phyloP scores from a whole-genome alignment of 2,113 vertebrate genomes.

The Embiotoca jacksoni region DNA sequence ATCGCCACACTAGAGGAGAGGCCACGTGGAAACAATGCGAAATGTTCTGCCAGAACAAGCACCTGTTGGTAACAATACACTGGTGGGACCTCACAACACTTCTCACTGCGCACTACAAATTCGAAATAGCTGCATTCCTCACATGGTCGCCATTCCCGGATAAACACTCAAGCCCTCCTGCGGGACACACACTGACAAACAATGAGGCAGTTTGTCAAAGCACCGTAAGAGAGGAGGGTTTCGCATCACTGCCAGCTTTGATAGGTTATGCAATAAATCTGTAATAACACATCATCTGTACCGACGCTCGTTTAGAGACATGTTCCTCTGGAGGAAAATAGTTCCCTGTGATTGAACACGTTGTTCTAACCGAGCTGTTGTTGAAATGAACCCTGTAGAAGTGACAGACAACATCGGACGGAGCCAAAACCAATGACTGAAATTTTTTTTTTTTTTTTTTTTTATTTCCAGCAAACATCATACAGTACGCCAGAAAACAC shows the following conservation, averaged over 20 bases:
- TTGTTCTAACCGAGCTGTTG: neutral
- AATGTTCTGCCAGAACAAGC: conserved; percentile 38
- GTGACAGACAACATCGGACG: conserved; percentile 1
- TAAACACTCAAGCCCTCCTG: conserved; percentile 13
- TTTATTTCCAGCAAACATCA: conserved; percentile 14
- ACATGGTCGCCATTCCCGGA: conserved; percentile 31
- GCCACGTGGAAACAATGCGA: conserved; percentile 38
- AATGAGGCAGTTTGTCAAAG: conserved; percentile 19
- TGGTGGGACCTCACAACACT: neutral
- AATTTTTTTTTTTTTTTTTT: conserved; percentile 5
- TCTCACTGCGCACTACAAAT: conserved; percentile 35
- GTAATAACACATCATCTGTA: neutral
- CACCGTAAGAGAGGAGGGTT: neutral
- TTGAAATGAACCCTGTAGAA: conserved; percentile 3
- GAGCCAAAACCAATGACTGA: conserved; percentile 28
- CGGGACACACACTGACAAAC: neutral
- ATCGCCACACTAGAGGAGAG: neutral
- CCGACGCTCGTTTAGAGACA: conserved; percentile 1
- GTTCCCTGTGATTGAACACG: conserved; percentile 13
- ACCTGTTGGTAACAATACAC: conserved; percentile 72
- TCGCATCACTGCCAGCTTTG: neutral
- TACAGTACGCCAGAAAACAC: neutral
- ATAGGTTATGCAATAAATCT: conserved; percentile 13
- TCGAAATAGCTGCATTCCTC: conserved; percentile 65
- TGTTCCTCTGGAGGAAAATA: neutral